Base-by-base conservation (phyloP, 1,140 invertebrate genomes). In the Drosophila tsacasi region DNA sequence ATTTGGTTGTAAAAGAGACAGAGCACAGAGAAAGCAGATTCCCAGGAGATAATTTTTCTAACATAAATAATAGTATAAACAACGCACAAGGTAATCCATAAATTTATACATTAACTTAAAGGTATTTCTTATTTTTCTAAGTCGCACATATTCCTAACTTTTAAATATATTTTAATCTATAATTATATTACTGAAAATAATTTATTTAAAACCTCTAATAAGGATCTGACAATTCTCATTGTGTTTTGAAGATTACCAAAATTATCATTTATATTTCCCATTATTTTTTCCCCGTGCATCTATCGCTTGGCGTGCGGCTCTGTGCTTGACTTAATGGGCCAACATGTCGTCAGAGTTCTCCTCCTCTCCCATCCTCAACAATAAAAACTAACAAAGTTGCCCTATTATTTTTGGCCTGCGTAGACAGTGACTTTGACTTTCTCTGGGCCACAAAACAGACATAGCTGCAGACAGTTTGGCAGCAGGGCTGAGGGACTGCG, bases 381-480 rank as follows among this genome's bases (percentile, higher is more conserved):
- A 57, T 60, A 69, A 71, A 71, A 71, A 49, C 69, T 32, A 62
- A 69, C 44, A 86, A 87, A 82, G 72, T 75, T 81, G 44, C 62
- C 73, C 81, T 87, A 81, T 87, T 83, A 81, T 86, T 83, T 89
- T 83, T 87, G 76, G 76, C 78, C 54, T 40, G 62, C 80, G 68
- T 73, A 74, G 79, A 68, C 75, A 77, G 72, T 82, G 79, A 60
- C 69, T 74, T 66, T 62, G 81, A 64, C 81, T 57, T 39, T 57
- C 54, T 76, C 66, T 72, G 61, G 37, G 77, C 73, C 77, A 77
- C 67, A 78, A 81, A 85, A 76, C 83, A 79, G 54, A 57, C 54
- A 79, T 76, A 44, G 75, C 47, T 40, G 60, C 71, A 89, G 84
- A 89, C 85, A 90, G 76, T 79, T 84, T 81, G 84, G 85, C 84